A percentile compares a stretch with the other conserved stretches of the same genome.
These are phyloP conservation scores for Distichodus sexfasciatus DNA, from an alignment of 2,797 vertebrate species.

Conservation along the genomic window DNA sequence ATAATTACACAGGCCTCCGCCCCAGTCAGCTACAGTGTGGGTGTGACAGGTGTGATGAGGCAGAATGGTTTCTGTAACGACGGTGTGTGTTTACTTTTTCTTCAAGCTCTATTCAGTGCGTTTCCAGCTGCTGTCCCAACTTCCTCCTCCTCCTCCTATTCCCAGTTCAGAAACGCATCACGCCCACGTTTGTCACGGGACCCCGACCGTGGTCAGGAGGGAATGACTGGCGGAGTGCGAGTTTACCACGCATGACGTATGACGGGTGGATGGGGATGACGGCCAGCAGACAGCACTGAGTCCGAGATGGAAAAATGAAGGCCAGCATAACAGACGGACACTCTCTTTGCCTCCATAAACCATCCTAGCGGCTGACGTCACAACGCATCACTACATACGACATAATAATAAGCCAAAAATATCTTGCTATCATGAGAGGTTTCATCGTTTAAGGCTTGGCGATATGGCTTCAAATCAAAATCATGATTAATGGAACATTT, in stretches of 20 bases:
- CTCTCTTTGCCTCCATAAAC: no score
- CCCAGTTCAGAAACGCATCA: neutral
- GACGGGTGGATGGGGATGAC: neutral
- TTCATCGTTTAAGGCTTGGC: no score
- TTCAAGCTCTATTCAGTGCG: neutral
- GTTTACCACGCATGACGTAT: neutral
- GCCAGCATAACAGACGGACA: no score
- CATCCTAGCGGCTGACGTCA: slow-evolving; percentile 7
- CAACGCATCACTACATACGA: neutral
- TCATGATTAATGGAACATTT: no score
- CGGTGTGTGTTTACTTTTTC: slow-evolving; percentile 13
- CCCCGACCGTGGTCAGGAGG: neutral
- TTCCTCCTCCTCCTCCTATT: neutral
- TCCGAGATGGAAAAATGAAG: no score
- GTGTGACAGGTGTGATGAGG: slow-evolving; percentile 5
- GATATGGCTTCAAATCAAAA: no score
- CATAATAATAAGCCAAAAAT: neutral
- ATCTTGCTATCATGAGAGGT: neutral
- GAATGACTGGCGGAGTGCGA: neutral
- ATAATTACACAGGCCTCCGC: no score
- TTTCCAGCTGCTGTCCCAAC: neutral
- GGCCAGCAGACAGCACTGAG: neutral
- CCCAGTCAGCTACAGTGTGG: neutral
- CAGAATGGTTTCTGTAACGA: slow-evolving; percentile 22
- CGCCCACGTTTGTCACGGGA: neutral